phyloP scores from a whole-genome alignment of 2,113 vertebrate species.

The Oreochromis spilurus region DNA sequence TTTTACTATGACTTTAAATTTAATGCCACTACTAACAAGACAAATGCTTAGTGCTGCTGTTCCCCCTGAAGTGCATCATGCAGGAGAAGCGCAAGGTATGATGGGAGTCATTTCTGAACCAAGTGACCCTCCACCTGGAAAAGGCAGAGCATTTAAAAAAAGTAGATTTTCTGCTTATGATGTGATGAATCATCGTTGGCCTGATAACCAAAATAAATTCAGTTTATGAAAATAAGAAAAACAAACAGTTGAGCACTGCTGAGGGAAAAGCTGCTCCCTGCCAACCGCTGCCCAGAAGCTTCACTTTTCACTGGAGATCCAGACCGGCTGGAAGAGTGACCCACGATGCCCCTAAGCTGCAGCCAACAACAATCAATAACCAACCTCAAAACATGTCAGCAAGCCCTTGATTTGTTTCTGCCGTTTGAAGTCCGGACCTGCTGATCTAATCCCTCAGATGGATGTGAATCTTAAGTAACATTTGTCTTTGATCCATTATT shows the following conservation, averaged over 20 bases:
- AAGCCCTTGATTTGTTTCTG: constrained; percentile 50
- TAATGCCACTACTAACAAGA: constrained; percentile 33
- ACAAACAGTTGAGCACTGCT: constrained; percentile 23
- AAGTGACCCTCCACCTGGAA: not conserved
- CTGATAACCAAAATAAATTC: not conserved
- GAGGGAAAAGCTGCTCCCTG: not conserved
- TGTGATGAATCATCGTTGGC: constrained; percentile 37
- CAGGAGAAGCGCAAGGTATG: not conserved
- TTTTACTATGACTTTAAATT: not conserved
- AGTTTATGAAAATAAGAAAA: constrained; percentile 28
- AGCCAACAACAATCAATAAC: constrained; percentile 58
- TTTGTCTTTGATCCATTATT: constrained; percentile 74
- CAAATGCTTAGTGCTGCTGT: not conserved
- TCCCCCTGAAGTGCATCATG: constrained; percentile 33
- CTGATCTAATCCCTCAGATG: constrained; percentile 48
- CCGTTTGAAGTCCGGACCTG: constrained; percentile 54
- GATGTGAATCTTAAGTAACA: constrained; percentile 63
- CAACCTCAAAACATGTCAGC: constrained; percentile 37
- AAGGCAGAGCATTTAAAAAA: not conserved
- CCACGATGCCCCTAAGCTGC: constrained; percentile 16
- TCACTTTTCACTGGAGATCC: not conserved
- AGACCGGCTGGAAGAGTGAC: not conserved
- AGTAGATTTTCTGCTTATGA: constrained; percentile 14
- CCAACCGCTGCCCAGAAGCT: not conserved
- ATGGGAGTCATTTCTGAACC: not conserved